Percentiles rank a stretch among this genome's conserved stretches.
phyloP scores from a whole-genome alignment of 2,888 invertebrate species.

The Eilema depressum region DNA sequence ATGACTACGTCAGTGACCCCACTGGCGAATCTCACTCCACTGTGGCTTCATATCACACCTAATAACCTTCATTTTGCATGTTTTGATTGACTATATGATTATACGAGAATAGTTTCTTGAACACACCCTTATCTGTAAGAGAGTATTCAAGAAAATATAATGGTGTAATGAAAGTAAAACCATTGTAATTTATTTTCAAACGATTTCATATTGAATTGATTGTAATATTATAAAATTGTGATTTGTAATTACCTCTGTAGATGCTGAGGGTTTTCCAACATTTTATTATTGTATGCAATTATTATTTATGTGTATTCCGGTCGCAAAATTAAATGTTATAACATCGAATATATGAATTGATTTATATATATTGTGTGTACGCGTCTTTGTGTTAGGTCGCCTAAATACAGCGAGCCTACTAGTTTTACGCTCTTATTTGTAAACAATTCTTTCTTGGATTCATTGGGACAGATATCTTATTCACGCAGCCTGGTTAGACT shows the following conservation, averaged over 20 bases:
- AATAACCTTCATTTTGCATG: slow-evolving; percentile 33
- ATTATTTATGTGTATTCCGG: slow-evolving; percentile 29
- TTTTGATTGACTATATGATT: slow-evolving; percentile 34
- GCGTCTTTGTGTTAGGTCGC: slow-evolving; percentile 33
- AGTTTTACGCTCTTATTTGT: background rate
- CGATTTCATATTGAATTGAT: background rate
- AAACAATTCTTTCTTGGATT: background rate
- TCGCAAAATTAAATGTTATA: slow-evolving; percentile 36
- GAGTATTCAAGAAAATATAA: background rate
- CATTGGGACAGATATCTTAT: background rate
- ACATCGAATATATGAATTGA: slow-evolving; percentile 36
- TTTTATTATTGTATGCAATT: slow-evolving; percentile 26
- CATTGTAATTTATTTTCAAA: background rate
- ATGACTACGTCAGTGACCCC: slow-evolving; percentile 21
- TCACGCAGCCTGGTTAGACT: background rate
- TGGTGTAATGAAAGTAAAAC: background rate
- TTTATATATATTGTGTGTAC: slow-evolving; percentile 38
- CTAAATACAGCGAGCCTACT: background rate
- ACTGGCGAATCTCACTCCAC: slow-evolving; percentile 36
- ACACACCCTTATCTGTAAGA: background rate
- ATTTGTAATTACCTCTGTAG: background rate
- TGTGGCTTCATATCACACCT: slow-evolving; percentile 30
- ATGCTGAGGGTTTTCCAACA: slow-evolving; percentile 5
- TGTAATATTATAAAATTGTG: background rate
- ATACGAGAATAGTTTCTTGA: slow-evolving; percentile 4